phyloP scores from a whole-genome alignment of 2,797 vertebrate species.

The Melanogrammus aeglefinus region DNA sequence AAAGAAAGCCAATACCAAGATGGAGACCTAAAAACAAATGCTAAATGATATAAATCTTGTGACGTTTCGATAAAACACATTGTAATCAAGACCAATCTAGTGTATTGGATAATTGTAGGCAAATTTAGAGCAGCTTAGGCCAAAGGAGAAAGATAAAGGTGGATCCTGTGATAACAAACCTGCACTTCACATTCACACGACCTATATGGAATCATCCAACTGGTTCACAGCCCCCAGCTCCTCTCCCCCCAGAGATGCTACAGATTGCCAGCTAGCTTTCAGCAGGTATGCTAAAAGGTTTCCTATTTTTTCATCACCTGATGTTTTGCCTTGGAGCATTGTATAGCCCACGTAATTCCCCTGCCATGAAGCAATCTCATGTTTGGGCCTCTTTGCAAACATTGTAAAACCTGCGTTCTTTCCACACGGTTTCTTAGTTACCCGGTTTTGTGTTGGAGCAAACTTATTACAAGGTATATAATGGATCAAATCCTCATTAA shows the following conservation, averaged over 20 bases:
- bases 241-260: slow-evolving; percentile 26
- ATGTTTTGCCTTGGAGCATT: slow-evolving; percentile 45
- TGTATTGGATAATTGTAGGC: not conserved
- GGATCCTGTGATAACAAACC: not conserved
- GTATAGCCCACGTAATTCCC: slow-evolving; percentile 64
- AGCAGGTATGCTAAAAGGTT: slow-evolving; percentile 48
- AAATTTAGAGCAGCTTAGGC: not conserved
- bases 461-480: slow-evolving; percentile 14
- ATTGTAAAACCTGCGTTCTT: slow-evolving; percentile 34
- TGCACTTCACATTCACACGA: not conserved
- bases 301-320: slow-evolving; percentile 54
- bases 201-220: slow-evolving; percentile 12
- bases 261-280: slow-evolving; percentile 38
- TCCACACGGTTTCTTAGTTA: slow-evolving; percentile 33
- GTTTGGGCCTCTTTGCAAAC: slow-evolving; percentile 56
- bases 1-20: not conserved
- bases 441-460: slow-evolving; percentile 9
- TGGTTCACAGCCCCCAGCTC: slow-evolving; percentile 3
- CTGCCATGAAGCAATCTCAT: slow-evolving; percentile 63
- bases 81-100: too few relatives aligned
- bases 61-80: not conserved
- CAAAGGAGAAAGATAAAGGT: not conserved
- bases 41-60: not conserved
- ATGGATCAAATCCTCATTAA: not conserved
- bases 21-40: not conserved